Evolutionary conservation across 2,797 vertebrate genomes (phyloP).

Genomic region (Steatocranus sp.): DNA sequence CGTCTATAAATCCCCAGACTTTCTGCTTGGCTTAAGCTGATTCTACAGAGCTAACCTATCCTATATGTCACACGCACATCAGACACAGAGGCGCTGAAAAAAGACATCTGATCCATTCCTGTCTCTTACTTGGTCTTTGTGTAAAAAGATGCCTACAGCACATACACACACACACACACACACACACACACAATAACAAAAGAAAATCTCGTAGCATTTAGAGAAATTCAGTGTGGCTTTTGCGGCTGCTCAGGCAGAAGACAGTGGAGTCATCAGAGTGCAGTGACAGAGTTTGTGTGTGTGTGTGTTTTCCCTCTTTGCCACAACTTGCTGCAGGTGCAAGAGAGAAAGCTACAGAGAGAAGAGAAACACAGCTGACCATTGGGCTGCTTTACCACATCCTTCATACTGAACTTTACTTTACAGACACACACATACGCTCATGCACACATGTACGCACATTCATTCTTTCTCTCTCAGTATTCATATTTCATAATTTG

Average conservation of each 20-base stretch:
- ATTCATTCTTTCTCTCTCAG: neutral
- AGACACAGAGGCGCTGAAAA: neutral
- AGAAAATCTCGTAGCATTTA: neutral
- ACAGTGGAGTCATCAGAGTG: neutral
- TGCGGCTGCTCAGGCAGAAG: neutral
- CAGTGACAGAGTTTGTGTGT: neutral
- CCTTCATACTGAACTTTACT: slow-evolving; percentile 20
- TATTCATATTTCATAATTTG: slow-evolving; percentile 6
- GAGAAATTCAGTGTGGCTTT: neutral
- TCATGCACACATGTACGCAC: neutral
- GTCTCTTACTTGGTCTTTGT: neutral
- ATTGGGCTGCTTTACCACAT: slow-evolving; percentile 44
- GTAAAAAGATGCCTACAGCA: neutral
- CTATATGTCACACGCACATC: neutral
- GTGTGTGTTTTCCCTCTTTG: neutral
- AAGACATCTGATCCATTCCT: slow-evolving; percentile 10
- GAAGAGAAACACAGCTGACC: slow-evolving; percentile 48
- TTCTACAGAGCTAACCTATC: slow-evolving; percentile 19
- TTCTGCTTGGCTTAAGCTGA: slow-evolving; percentile 45
- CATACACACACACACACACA: neutral
- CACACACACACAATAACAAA: neutral
- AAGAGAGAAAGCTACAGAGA: slow-evolving; percentile 6
- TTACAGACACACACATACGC: neutral
- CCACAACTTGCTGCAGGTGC: slow-evolving; percentile 40
- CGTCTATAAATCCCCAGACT: slow-evolving; percentile 19